A percentile compares a stretch with the other conserved stretches of the same genome.
Conservation (phyloP, 2,888 invertebrate species). For the Ptychoptera contaminata region DNA sequence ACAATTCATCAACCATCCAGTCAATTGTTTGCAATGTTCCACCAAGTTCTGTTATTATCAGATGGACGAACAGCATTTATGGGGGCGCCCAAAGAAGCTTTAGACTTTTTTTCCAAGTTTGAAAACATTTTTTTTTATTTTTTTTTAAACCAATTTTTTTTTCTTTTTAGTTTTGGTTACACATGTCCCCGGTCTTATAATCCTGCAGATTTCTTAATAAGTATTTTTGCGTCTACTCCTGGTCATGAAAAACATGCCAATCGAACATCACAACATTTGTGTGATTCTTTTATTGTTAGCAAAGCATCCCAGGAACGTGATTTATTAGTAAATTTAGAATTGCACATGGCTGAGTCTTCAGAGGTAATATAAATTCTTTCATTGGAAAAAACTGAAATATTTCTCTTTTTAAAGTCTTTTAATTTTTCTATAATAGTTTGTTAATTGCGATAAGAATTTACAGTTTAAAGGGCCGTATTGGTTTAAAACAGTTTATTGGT, state of each 20-base stretch:
- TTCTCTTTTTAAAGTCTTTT: conserved; percentile 1
- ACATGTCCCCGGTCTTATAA: conserved; percentile 69
- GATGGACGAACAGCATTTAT: conserved; percentile 78
- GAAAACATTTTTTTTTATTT: conserved; percentile 32
- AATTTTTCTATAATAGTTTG: not conserved
- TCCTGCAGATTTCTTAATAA: conserved; percentile 81
- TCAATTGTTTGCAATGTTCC: conserved; percentile 70
- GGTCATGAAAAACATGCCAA: conserved; percentile 58
- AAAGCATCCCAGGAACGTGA: conserved; percentile 62
- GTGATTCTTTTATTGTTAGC: conserved; percentile 63
- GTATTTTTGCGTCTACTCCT: conserved; percentile 63
- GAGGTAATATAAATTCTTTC: conserved; percentile 28
- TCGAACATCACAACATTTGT: conserved; percentile 52
- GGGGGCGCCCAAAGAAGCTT: conserved; percentile 49
- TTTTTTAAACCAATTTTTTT: conserved; percentile 17
- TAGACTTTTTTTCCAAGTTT: conserved; percentile 55
- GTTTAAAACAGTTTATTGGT: conserved; percentile 55
- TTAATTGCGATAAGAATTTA: not conserved
- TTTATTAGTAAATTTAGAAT: conserved; percentile 53
- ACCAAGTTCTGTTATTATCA: conserved; percentile 62
- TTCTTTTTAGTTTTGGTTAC: conserved; percentile 35
- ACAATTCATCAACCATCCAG: conserved; percentile 93
- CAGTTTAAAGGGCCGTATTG: conserved; percentile 35
- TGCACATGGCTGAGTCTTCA: conserved; percentile 42
- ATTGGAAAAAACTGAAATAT: not conserved